Base-by-base conservation (phyloP, 2,113 vertebrate species). In the Chitala chitala region DNA sequence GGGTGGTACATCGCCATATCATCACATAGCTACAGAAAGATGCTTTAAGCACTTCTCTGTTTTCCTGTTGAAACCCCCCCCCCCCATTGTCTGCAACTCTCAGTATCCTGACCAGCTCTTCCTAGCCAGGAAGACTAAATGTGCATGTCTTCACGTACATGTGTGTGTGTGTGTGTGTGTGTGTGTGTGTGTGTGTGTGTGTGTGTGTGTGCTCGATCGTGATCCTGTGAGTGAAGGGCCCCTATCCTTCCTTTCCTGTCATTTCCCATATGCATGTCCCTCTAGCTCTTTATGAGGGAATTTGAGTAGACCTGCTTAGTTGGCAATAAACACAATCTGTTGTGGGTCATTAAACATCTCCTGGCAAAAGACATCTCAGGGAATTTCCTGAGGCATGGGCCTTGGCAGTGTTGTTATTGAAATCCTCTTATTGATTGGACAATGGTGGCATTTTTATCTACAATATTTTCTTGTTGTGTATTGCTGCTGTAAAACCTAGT, bases 241-340 rank as follows among this genome's bases (percentile, higher is more conserved):
- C 46, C n/a, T 42, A 42, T 59, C 71, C 55, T 59, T 48, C 71
- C 24, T 75, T 58, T 40, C 42, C n/a, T 36, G 51, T 50, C 73
- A 42, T 7, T 24, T 36, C 51, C 58, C 10, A 17, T 36, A 4
- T 5, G 46, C 10, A 10, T 53, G 46, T 53, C 59, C 51, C 54
- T 75, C 48, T 26, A 66, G 38, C 46, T 74, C 50, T 26, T 68
- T 68, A 3, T 13, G 40, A 24, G 61, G 66, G 61, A 48, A 53
- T n/a, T n/a, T n/a, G n/a, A n/a, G n/a, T n/a, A 53, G 2, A 1
- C 1, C 8, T 42, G 3, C 42, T 44, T 15, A 26, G 22, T 48
- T 44, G 9, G 12, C 17, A 9, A 48, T 15, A 4, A 65, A 40
- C 53, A 0, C 2, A 15, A 5, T 40, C 1, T 51, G 20, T 12